Evolutionary conservation across 2,113 vertebrate genomes (phyloP).

Genomic region (Galeopterus variegatus): DNA sequence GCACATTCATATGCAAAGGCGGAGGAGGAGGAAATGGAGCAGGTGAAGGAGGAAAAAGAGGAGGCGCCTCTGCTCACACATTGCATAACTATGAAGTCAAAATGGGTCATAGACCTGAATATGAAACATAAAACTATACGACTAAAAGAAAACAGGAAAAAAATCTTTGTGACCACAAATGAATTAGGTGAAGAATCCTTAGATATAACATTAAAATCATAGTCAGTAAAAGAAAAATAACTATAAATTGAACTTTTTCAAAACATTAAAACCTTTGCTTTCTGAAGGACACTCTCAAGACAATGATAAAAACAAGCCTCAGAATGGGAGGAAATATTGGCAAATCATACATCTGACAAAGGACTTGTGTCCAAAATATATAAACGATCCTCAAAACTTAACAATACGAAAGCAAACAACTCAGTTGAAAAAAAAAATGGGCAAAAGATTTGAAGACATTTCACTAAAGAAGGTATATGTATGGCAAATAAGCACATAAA

Average conservation of each 20-base stretch:
- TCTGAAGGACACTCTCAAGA: neutral
- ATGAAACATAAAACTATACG: neutral
- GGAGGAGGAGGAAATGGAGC: neutral
- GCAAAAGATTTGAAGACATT: neutral
- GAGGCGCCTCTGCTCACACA: neutral
- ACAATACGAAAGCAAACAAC: neutral
- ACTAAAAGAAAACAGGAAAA: neutral
- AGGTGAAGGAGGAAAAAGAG: neutral
- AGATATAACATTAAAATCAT: neutral
- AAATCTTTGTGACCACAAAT: neutral
- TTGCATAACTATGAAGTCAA: neutral
- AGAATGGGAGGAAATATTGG: neutral
- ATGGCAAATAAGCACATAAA: neutral
- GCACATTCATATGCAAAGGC: neutral
- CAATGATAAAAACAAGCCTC: neutral
- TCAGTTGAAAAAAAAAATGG: neutral
- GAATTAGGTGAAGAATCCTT: neutral
- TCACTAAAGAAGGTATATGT: neutral
- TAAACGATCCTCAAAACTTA: neutral
- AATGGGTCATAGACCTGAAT: neutral
- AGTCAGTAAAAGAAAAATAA: neutral
- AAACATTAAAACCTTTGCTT: neutral
- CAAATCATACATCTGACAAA: neutral
- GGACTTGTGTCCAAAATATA: neutral
- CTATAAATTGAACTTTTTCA: neutral